Conservation (phyloP, 1,140 invertebrate species). For the Papilio dardanus region DNA sequence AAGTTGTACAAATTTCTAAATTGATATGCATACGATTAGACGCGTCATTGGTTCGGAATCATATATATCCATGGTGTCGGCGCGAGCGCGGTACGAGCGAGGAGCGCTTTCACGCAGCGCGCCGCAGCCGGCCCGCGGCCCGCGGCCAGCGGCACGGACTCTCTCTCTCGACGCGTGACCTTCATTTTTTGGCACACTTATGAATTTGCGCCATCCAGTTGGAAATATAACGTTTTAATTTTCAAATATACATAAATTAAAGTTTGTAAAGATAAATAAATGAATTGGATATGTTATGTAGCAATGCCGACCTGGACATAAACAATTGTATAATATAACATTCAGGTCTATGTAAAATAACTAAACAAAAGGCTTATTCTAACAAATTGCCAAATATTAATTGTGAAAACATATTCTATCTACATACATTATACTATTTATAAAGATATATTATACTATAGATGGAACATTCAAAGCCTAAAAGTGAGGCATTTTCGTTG, state of each 20-base stretch:
- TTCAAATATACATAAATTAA: not conserved
- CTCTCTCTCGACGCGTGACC: conserved; percentile 40
- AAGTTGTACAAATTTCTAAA: conserved; percentile 1
- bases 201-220: not conserved
- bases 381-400: too few species aligned
- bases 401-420: too few species aligned
- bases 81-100: not conserved
- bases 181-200: conserved; percentile 43
- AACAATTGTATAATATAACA: too few species aligned
- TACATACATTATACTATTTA: too few species aligned
- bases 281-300: too few species aligned
- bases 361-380: too few species aligned
- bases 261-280: not conserved
- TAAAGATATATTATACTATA: too few species aligned
- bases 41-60: conserved; percentile 8
- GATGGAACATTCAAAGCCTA: too few species aligned
- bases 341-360: too few species aligned
- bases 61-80: not conserved
- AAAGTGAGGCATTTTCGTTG: too few species aligned
- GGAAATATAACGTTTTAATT: not conserved
- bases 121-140: not conserved
- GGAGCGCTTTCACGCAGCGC: not conserved
- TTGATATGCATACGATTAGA: conserved; percentile 8
- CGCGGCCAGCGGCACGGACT: not conserved
- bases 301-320: not conserved